Evolutionary conservation across 2,888 invertebrate genomes (phyloP).

Genomic region (Anthrax anthrax): DNA sequence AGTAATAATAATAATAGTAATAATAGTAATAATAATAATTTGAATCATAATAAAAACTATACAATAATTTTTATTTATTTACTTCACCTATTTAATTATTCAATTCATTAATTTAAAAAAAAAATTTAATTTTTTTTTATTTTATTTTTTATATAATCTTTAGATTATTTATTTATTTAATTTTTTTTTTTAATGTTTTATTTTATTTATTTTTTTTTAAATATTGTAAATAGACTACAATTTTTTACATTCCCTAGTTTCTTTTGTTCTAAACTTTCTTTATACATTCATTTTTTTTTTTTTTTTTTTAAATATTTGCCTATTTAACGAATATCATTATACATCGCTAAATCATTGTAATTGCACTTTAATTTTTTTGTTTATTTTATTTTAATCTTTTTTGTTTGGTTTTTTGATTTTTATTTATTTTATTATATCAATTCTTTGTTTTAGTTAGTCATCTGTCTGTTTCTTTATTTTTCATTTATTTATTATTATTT

Average conservation of each 20-base stretch:
- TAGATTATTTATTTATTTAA: conserved; percentile 4
- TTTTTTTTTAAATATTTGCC: conserved; percentile 15
- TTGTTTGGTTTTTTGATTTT: conserved; percentile 14
- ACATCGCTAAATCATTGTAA: conserved; percentile 40
- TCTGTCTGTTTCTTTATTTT: too few relatives aligned
- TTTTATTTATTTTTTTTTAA: conserved; percentile 37
- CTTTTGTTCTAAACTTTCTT: conserved; percentile 16
- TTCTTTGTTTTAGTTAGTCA: conserved; percentile 10
- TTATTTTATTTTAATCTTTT: conserved; percentile 13
- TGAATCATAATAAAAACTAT: too few relatives aligned
- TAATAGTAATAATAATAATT: too few relatives aligned
- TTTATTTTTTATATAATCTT: conserved; percentile 7
- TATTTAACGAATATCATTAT: conserved; percentile 30
- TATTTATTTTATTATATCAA: conserved; percentile 14
- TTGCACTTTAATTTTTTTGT: conserved; percentile 39
- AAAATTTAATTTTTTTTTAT: conserved; percentile 9
- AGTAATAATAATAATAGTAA: too few relatives aligned
- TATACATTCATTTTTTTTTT: conserved; percentile 14
- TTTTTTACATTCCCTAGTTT: conserved; percentile 16
- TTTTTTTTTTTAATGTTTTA: conserved; percentile 11
- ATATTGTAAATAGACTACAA: conserved; percentile 42
- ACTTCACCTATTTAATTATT: too few relatives aligned
- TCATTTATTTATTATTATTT: conserved; percentile 9
- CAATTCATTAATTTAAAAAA: neutral
- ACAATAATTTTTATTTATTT: too few relatives aligned